These are phyloP conservation scores for Xyliphius kryptos DNA, from an alignment of 2,113 vertebrate genomes.

Conservation along the genomic window DNA sequence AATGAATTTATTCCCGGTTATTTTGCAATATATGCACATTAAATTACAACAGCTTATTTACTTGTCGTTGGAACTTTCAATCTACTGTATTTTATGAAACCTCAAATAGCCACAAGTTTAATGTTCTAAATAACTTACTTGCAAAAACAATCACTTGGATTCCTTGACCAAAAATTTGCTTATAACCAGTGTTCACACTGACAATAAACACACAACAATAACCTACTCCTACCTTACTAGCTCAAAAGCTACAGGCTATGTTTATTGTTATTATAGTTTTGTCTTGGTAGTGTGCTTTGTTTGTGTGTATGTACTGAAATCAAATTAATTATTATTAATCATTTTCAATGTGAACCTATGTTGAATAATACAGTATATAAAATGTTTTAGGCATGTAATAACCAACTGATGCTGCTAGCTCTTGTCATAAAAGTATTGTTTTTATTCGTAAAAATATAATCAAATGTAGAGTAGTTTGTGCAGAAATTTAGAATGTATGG, in stretches of 20 bases:
- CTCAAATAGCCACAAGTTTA: too few relatives aligned
- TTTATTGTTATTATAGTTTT: neutral
- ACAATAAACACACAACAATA: slow-evolving; percentile 11
- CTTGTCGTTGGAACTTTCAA: too few relatives aligned
- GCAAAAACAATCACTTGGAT: slow-evolving; percentile 14
- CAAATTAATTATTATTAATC: neutral
- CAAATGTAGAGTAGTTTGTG: too few relatives aligned
- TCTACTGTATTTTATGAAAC: too few relatives aligned
- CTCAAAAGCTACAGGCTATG: neutral
- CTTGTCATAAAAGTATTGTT: too few relatives aligned
- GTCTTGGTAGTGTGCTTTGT: neutral
- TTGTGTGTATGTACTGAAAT: neutral
- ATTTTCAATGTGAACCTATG: neutral
- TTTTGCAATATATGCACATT: too few relatives aligned
- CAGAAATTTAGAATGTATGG: too few relatives aligned
- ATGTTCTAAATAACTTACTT: slow-evolving; percentile 25
- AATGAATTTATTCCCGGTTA: too few relatives aligned
- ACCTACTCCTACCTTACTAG: neutral
- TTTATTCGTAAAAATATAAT: too few relatives aligned
- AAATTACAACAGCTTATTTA: too few relatives aligned
- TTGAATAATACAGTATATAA: neutral
- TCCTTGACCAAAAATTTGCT: slow-evolving; percentile 23
- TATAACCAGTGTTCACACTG: slow-evolving; percentile 31
- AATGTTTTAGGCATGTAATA: neutral
- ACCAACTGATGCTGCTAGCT: too few relatives aligned